Evolutionary conservation across 2,888 invertebrate genomes (phyloP), one percentile per base, ranked within the genome.

Genomic region (Polydrusus tereticollis): DNA sequence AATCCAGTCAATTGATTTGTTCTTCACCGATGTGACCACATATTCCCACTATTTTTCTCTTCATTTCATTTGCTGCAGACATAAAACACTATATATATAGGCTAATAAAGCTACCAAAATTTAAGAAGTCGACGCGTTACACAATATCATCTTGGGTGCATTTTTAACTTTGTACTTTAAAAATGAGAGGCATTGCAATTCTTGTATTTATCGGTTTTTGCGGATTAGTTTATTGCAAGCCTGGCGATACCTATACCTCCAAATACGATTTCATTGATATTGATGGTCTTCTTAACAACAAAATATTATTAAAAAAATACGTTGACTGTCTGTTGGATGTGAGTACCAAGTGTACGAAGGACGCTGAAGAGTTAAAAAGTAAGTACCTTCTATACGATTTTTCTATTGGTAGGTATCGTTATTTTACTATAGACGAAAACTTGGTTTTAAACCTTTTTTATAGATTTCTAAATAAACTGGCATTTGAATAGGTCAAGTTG

Each of bases 321-420:
- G 84, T 90, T 50, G 88, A 90, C 73, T 94, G 94, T 78, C 79
- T 93, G 41, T 82, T 93, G 78, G 89, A 88, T 0, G 86, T 84
- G 69, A 90, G 90, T 10, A n/a, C n/a, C n/a, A 89, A 87, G 47
- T 93, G 93, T 82, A 92, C 89, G 1, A 87, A 92, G 10, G 93
- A 93, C 79, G 93, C 89, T 72, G 88, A 89, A 78, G 90, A 91
- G 84, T 85, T 94, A 1, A 93, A 91, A 87, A 87, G 93, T 93
- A 83, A 88, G 89, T 86, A 41, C 0, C 1, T 18, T 10, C 10
- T 26, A 47, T 16, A 3, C n/a, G n/a, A n/a, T n/a, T n/a, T n/a
- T n/a, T n/a, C n/a, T n/a, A n/a, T n/a, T n/a, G n/a, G n/a, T n/a
- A n/a, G n/a, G n/a, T n/a, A n/a, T n/a, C n/a, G n/a, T n/a, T n/a